phyloP scores from a whole-genome alignment of 1,140 invertebrate genomes.

The Nilaparvata lugens region DNA sequence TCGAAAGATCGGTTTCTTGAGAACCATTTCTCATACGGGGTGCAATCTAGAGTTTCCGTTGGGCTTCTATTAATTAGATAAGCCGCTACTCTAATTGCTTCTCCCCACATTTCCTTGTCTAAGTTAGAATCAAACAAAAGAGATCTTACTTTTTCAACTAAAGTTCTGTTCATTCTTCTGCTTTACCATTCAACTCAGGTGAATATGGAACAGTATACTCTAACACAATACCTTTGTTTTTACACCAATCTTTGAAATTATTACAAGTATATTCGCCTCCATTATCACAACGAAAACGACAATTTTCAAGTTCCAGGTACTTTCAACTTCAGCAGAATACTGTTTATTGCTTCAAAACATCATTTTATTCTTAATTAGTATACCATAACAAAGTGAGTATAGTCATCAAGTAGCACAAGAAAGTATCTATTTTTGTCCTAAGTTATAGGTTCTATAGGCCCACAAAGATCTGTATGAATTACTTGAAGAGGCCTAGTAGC shows the following conservation, averaged over 20 bases:
- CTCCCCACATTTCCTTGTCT: conserved; percentile 28
- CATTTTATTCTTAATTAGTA: neutral
- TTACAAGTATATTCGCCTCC: conserved; percentile 13
- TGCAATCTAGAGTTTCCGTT: conserved; percentile 17
- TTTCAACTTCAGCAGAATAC: conserved; percentile 4
- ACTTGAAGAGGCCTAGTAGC: no score
- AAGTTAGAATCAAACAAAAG: conserved; percentile 21
- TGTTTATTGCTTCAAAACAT: conserved; percentile 20
- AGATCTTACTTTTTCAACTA: conserved; percentile 36
- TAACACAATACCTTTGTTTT: conserved; percentile 12
- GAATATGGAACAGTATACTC: conserved; percentile 26
- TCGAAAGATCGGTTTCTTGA: conserved; percentile 13
- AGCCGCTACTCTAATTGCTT: conserved; percentile 28
- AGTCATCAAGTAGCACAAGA: no score
- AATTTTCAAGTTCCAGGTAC: neutral
- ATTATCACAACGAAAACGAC: conserved; percentile 16
- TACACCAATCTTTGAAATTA: conserved; percentile 6
- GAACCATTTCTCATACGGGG: conserved; percentile 34
- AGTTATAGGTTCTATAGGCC: no score
- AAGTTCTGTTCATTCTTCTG: conserved; percentile 34
- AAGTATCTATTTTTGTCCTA: no score
- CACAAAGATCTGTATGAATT: no score
- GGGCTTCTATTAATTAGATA: conserved; percentile 28
- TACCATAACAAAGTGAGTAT: conserved; percentile 10
- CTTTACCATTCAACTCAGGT: conserved; percentile 32